A percentile compares a stretch with the other conserved stretches of the same genome.
Evolutionary conservation across 2,888 invertebrate species (phyloP).

Genomic region (Pristionchus maxplancki): DNA sequence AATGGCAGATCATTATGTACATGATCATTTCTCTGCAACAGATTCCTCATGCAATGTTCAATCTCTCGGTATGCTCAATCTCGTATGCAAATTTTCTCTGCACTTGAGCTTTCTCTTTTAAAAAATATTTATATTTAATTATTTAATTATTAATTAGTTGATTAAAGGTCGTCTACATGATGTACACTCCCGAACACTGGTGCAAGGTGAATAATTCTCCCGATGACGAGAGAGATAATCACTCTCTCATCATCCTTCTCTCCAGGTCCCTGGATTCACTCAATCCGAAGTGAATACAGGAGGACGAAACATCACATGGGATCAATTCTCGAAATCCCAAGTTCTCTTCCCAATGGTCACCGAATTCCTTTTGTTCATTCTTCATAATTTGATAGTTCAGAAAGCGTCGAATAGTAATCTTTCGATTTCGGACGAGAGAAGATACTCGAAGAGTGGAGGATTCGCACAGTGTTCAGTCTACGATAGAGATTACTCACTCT

Average conservation of each 20-base stretch:
- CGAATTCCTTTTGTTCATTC: not conserved
- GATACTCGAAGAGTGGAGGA: slow-evolving; percentile 63
- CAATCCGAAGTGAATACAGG: slow-evolving; percentile 66
- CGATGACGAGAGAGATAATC: too few species aligned
- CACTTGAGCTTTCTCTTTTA: too few species aligned
- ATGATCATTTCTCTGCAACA: slow-evolving; percentile 75
- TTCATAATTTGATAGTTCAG: not conserved
- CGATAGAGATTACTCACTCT: slow-evolving; percentile 39
- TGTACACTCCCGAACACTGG: slow-evolving; percentile 77
- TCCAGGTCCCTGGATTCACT: slow-evolving; percentile 71
- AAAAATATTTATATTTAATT: too few species aligned
- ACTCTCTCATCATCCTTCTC: too few species aligned
- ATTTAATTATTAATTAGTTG: too few species aligned
- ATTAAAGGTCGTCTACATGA: slow-evolving; percentile 78
- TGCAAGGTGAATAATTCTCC: slow-evolving; percentile 63
- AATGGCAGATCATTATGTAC: slow-evolving; percentile 76
- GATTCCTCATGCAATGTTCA: slow-evolving; percentile 78
- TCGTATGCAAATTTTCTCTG: too few species aligned
- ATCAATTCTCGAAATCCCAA: slow-evolving; percentile 70
- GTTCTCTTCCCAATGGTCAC: slow-evolving; percentile 69
- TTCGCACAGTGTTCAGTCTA: slow-evolving; percentile 69
- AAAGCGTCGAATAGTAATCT: not conserved
- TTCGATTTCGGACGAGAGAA: slow-evolving; percentile 48
- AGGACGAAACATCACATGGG: slow-evolving; percentile 71
- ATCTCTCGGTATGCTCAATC: too few species aligned